Conservation (phyloP, 2,113 vertebrate species). For the Rostratula benghalensis region DNA sequence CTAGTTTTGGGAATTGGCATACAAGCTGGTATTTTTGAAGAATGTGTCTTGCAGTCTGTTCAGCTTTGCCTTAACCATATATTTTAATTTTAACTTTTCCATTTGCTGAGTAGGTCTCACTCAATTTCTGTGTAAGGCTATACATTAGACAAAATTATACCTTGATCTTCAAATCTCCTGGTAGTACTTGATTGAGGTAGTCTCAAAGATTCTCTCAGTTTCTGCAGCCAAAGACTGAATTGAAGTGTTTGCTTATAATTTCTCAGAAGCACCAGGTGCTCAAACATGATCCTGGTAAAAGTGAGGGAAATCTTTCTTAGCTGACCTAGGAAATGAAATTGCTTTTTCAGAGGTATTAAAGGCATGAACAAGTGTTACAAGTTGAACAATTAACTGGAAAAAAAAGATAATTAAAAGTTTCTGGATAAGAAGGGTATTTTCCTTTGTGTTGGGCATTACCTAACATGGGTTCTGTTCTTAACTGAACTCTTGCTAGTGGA, state of each 20-base stretch:
- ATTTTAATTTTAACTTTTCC: not conserved
- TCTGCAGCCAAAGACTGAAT: not conserved
- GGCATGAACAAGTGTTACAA: not conserved
- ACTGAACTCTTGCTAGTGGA: not conserved
- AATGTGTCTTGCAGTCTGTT: not conserved
- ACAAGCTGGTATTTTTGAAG: not conserved
- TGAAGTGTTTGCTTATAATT: not conserved
- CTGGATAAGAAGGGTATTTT: not conserved
- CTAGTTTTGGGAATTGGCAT: not conserved
- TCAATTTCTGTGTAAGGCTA: not conserved
- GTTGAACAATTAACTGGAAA: not conserved
- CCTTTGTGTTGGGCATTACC: not conserved
- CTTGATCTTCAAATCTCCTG: not conserved
- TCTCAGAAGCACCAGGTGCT: not conserved
- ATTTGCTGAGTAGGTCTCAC: not conserved
- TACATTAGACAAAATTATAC: not conserved
- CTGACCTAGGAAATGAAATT: not conserved
- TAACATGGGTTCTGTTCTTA: not conserved
- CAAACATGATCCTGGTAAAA: not conserved
- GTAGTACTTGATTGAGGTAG: not conserved
- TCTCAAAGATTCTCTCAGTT: not conserved
- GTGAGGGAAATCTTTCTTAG: not conserved
- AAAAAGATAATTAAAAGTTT: not conserved
- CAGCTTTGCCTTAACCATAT: not conserved
- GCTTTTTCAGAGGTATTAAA: not conserved